Conservation (phyloP, 2,113 vertebrate species). For the Phrynocephalus versicolor region DNA sequence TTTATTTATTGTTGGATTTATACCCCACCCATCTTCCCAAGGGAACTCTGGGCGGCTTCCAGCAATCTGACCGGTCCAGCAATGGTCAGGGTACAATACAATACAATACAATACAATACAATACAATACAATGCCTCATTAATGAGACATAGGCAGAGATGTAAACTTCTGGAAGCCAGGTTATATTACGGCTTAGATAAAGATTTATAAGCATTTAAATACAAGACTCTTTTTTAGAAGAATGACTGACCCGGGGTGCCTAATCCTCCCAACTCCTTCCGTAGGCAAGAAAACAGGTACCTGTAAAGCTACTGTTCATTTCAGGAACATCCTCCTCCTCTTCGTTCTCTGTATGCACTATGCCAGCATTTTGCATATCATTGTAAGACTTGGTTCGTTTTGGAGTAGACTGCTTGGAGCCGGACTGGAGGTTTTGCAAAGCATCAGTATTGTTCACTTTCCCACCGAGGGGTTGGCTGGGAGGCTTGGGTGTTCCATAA, state of each 20-base stretch:
- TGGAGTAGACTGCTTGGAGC: constrained; percentile 91
- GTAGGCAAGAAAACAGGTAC: constrained; percentile 63
- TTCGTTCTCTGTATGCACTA: constrained; percentile 92
- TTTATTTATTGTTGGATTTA: too few relatives aligned
- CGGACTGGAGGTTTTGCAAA: constrained; percentile 88
- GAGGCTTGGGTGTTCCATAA: constrained; percentile 99
- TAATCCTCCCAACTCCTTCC: background rate
- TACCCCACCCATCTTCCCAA: too few relatives aligned
- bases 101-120: too few relatives aligned
- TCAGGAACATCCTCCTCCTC: constrained; percentile 96
- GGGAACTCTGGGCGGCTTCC: too few relatives aligned
- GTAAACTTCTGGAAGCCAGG: background rate
- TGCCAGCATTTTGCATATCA: constrained; percentile 99
- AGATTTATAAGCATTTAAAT: background rate
- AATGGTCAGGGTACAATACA: too few relatives aligned
- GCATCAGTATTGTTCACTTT: constrained; percentile 96
- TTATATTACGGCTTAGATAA: background rate
- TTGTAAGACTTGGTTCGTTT: constrained; percentile 97
- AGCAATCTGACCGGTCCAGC: too few relatives aligned
- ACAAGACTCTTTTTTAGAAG: background rate
- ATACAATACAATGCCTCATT: too few relatives aligned
- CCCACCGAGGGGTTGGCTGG: constrained; percentile 93
- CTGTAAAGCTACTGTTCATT: constrained; percentile 99
- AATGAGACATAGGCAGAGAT: background rate
- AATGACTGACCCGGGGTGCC: background rate